Evolutionary conservation across 1,140 invertebrate species (phyloP), one percentile per base, ranked within the genome.

Genomic region (Hylaeus anthracinus): DNA sequence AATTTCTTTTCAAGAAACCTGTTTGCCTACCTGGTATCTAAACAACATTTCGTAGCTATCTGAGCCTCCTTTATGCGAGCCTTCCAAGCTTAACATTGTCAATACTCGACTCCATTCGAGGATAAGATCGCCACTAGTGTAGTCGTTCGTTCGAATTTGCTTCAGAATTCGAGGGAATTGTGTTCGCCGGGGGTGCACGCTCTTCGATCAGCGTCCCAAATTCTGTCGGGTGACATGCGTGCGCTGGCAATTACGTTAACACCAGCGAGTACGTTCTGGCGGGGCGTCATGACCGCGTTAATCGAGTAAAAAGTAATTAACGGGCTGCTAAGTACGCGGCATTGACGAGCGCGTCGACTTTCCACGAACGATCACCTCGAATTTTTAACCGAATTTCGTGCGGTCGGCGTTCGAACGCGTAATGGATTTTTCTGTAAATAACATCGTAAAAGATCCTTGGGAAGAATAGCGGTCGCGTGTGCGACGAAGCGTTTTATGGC

Each of bases 231-330:
- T 26, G 15, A 14, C 39, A 9, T 10, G 51, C 15, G 15, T 6
- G 51, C n/a, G 26, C 6, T 5, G 3, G 64, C n/a, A 69, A 76
- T 41, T 51, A 14, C 51, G 43, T 76, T 76, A 48, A 14, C 51
- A 26, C 12, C 12, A 53, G 5, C 39, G 14, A 14, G n/a, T 61
- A 48, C 41, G 41, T 56, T 26, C 6, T 5, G 43, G 14, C 48
- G 45, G 2, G 26, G 14, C 60, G 72, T 14, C 48, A 12, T 60
- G 37, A 43, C 14, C 39, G 53, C 43, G 65, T 70, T 70, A 76
- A 69, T 76, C n/a, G 5, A 60, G 64, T 76, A 60, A 58, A 60
- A 76, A 76, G 64, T 76, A 76, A 76, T 70, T 76, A 76, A 48
- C 63, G 63, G 41, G 2, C n/a, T 15, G 48, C 4, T 67, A 48